These are phyloP conservation scores for Eidolon dupreanum DNA, from an alignment of 2,797 vertebrate species.

Conservation along the genomic window DNA sequence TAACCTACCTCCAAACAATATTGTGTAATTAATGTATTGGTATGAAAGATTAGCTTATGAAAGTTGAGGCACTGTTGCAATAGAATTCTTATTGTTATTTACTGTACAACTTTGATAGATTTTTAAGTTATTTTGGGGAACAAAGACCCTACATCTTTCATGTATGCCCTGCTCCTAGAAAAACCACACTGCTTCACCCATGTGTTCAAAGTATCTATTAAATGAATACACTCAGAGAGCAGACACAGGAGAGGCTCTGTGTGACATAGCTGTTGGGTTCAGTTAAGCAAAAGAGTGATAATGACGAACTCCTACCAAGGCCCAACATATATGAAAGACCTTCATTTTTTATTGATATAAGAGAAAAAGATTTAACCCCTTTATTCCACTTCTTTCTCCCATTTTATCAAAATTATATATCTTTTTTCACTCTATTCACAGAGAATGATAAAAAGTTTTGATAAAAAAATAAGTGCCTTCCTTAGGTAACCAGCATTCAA, in stretches of 20 bases:
- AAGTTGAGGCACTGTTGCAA: not conserved
- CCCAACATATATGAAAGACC: not conserved
- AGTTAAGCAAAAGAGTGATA: not conserved
- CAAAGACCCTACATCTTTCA: not conserved
- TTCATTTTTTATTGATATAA: not conserved
- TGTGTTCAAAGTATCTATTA: not conserved
- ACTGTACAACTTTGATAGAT: not conserved
- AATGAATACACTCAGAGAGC: not conserved
- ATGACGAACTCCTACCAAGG: not conserved
- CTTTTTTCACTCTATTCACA: not conserved
- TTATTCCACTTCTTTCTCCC: not conserved
- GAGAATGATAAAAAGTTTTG: not conserved
- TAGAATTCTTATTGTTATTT: not conserved
- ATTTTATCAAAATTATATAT: constrained; percentile 16
- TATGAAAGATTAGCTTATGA: not conserved
- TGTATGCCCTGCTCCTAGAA: not conserved
- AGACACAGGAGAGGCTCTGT: not conserved
- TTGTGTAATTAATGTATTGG: not conserved
- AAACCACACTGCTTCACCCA: not conserved
- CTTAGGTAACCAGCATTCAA: not conserved
- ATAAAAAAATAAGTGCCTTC: not conserved
- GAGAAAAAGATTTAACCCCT: not conserved
- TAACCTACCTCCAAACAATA: constrained; percentile 6
- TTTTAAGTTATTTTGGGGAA: not conserved
- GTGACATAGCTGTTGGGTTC: not conserved